Evolutionary conservation across 2,888 invertebrate genomes (phyloP).

Genomic region (Ctena decussata): DNA sequence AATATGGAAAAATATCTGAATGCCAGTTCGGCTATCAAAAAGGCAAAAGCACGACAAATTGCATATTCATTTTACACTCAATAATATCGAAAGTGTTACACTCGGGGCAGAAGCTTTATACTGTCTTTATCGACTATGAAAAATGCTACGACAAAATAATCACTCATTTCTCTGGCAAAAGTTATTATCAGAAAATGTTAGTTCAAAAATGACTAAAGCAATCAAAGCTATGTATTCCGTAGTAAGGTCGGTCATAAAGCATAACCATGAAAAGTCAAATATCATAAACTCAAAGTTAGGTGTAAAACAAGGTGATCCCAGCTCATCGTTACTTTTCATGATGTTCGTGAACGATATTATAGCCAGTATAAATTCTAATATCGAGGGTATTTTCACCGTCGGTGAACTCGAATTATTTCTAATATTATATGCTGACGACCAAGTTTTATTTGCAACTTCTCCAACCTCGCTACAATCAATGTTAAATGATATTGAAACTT

Average conservation of each 20-base stretch:
- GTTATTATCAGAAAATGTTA: slow-evolving; percentile 32
- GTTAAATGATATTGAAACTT: slow-evolving; percentile 7
- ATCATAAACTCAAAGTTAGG: slow-evolving; percentile 21
- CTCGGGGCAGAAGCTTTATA: slow-evolving; percentile 21
- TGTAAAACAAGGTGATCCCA: slow-evolving; percentile 44
- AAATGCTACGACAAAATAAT: slow-evolving; percentile 44
- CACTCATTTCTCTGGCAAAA: slow-evolving; percentile 19
- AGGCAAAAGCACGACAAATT: slow-evolving; percentile 16
- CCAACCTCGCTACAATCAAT: slow-evolving; percentile 13
- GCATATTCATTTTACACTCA: slow-evolving; percentile 32
- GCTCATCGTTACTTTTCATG: slow-evolving; percentile 15
- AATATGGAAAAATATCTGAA: neutral
- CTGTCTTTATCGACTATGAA: slow-evolving; percentile 14
- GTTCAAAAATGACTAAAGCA: slow-evolving; percentile 27
- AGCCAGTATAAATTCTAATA: slow-evolving; percentile 13
- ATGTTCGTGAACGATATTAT: slow-evolving; percentile 36
- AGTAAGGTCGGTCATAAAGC: slow-evolving; percentile 23
- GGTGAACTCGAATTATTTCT: slow-evolving; percentile 19
- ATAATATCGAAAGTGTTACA: slow-evolving; percentile 25
- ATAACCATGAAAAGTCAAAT: slow-evolving; percentile 13
- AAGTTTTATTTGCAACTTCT: slow-evolving; percentile 17
- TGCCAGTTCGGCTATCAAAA: slow-evolving; percentile 31
- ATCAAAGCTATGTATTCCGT: slow-evolving; percentile 32
- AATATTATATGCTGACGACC: slow-evolving; percentile 34
- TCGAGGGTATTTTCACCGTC: slow-evolving; percentile 14